phyloP scores from a whole-genome alignment of 1,140 invertebrate species.

The Leptopilina clavipes region DNA sequence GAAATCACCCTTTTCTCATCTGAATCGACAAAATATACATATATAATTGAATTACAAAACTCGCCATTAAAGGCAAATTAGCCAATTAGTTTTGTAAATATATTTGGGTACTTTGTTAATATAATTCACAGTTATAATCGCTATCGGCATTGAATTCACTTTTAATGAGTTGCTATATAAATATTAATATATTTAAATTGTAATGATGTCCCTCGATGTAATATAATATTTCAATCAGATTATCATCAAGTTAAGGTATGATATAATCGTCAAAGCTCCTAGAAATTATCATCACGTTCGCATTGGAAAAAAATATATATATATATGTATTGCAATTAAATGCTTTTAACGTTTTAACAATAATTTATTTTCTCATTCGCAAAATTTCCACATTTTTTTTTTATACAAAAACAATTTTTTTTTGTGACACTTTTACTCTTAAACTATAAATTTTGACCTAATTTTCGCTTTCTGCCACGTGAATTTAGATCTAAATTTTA shows the following conservation, averaged over 20 bases:
- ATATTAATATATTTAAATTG: constrained; percentile 21
- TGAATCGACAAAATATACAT: not conserved
- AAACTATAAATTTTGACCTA: too few species aligned
- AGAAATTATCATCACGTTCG: not conserved
- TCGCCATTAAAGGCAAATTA: not conserved
- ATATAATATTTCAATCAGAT: constrained; percentile 20
- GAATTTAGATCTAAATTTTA: too few species aligned
- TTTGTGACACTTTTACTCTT: too few species aligned
- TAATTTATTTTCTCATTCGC: too few species aligned
- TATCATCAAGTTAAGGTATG: constrained; percentile 2
- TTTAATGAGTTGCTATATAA: not conserved
- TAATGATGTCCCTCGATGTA: constrained; percentile 1
- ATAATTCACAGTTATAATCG: not conserved
- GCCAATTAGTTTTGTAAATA: constrained; percentile 16
- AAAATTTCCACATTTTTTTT: too few species aligned
- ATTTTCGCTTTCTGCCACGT: too few species aligned
- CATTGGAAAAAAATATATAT: too few species aligned
- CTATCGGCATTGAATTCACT: not conserved
- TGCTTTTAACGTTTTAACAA: too few species aligned
- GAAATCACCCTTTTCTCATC: not conserved
- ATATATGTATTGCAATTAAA: too few species aligned
- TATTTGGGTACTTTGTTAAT: constrained; percentile 7
- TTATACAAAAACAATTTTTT: too few species aligned
- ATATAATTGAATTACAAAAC: constrained; percentile 7
- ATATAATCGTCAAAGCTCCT: not conserved